A percentile compares a stretch with the other conserved stretches of the same genome.
phyloP scores from a whole-genome alignment of 2,113 vertebrate species.

The Physeter macrocephalus region DNA sequence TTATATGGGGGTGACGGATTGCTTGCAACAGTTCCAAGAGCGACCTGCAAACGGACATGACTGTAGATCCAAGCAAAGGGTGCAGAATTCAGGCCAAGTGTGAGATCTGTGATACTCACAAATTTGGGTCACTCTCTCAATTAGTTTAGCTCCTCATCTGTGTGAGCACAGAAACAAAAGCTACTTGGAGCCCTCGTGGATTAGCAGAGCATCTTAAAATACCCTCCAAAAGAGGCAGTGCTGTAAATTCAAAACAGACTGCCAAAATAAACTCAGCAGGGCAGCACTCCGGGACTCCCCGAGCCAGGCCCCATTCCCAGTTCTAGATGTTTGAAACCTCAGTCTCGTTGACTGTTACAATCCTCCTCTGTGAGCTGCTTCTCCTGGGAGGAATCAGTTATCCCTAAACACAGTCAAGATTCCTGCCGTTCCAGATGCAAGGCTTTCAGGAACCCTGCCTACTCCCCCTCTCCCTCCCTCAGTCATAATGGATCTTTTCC shows the following conservation, averaged over 20 bases:
- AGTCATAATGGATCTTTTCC: background rate
- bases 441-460: background rate
- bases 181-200: slow-evolving; percentile 52
- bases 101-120: slow-evolving; percentile 36
- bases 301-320: background rate
- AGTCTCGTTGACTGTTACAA: background rate
- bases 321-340: background rate
- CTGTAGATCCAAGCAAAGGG: background rate
- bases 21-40: slow-evolving; percentile 26
- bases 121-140: slow-evolving; percentile 72
- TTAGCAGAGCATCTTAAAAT: slow-evolving; percentile 69
- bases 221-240: slow-evolving; percentile 55
- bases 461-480: too few species aligned
- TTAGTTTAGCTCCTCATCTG: slow-evolving; percentile 68
- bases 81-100: slow-evolving; percentile 48
- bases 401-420: background rate
- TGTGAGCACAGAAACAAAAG: slow-evolving; percentile 69
- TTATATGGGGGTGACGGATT: background rate
- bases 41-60: slow-evolving; percentile 1
- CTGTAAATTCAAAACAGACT: slow-evolving; percentile 65
- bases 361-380: background rate
- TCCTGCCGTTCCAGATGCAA: background rate
- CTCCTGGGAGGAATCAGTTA: slow-evolving; percentile 10
- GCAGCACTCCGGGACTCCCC: background rate
- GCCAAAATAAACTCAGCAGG: slow-evolving; percentile 51